Percentiles rank a stretch among this genome's conserved stretches.
These are phyloP conservation scores for Hyles vespertilio DNA, from an alignment of 1,140 invertebrate genomes.

Conservation along the genomic window DNA sequence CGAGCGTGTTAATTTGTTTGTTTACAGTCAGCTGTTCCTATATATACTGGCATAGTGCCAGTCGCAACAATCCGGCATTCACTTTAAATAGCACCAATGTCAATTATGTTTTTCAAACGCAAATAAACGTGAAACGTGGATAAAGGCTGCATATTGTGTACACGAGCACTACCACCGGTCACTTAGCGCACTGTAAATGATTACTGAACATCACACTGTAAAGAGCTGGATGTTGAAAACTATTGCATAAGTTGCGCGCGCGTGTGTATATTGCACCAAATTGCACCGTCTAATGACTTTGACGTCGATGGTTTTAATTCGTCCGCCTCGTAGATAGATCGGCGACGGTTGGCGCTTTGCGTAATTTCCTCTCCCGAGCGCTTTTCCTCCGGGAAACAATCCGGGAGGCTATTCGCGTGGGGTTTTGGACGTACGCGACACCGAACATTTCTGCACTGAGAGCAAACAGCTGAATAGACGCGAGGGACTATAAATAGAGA, in stretches of 20 bases:
- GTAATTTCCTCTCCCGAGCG: slow-evolving; percentile 24
- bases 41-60: slow-evolving; percentile 55
- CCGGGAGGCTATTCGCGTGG: slow-evolving; percentile 31
- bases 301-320: slow-evolving; percentile 34
- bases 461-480: slow-evolving; percentile 65
- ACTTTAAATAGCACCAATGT: slow-evolving; percentile 67
- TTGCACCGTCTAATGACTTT: slow-evolving; percentile 51
- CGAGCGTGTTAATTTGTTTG: slow-evolving; percentile 57
- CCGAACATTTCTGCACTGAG: slow-evolving; percentile 69
- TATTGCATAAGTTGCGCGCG: slow-evolving; percentile 54
- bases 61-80: slow-evolving; percentile 57
- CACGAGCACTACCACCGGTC: slow-evolving; percentile 20
- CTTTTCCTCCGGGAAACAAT: slow-evolving; percentile 22
- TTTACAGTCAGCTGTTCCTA: slow-evolving; percentile 70
- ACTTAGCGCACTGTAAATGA: slow-evolving; percentile 36
- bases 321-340: slow-evolving; percentile 19
- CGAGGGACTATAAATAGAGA: slow-evolving; percentile 70
- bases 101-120: slow-evolving; percentile 67
- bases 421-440: slow-evolving; percentile 53
- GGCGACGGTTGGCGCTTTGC: slow-evolving; percentile 1
- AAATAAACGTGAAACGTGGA: slow-evolving; percentile 32
- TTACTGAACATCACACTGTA: slow-evolving; percentile 49
- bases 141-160: slow-evolving; percentile 7
- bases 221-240: slow-evolving; percentile 42
- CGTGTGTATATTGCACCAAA: slow-evolving; percentile 41